Percentiles rank a stretch among this genome's conserved stretches.
These are phyloP conservation scores for Spongia lamella DNA, from an alignment of 37 sponge, comb jelly and placozoan species.

Conservation along the genomic window DNA sequence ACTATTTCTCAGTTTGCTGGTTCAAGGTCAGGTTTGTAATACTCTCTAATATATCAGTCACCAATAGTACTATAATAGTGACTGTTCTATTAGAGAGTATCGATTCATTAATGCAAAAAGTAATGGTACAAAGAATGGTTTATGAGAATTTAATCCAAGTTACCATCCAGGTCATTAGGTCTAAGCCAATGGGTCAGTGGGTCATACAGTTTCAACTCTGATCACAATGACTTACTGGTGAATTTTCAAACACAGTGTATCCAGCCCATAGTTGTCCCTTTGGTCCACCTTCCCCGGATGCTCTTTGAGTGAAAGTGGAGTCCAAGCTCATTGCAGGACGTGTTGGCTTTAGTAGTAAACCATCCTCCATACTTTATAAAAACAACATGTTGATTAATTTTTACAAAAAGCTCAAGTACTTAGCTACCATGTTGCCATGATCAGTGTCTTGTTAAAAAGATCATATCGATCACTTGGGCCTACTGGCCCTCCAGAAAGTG, in stretches of 20 bases:
- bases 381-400: neutral
- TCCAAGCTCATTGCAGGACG: constrained; percentile 68
- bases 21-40: no score
- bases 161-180: neutral
- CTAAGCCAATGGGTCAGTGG: no score
- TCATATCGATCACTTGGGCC: constrained; percentile 35
- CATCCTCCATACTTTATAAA: constrained; percentile 53
- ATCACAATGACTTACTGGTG: neutral
- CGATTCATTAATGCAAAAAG: no score
- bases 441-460: constrained; percentile 38
- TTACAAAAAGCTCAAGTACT: neutral
- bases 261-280: constrained; percentile 58
- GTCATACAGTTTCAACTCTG: neutral
- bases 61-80: no score
- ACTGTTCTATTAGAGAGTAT: no score
- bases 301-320: constrained; percentile 63
- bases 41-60: no score
- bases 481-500: constrained; percentile 68
- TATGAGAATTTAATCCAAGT: no score
- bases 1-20: no score
- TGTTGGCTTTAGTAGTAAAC: constrained; percentile 67
- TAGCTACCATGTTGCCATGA: constrained; percentile 67
- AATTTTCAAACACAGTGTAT: constrained; percentile 49
- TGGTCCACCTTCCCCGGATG: constrained; percentile 57
- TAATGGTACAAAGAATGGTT: no score